Conservation (phyloP, 92 coral and sea anemone genomes). For the Umimayanthus kanabou region DNA sequence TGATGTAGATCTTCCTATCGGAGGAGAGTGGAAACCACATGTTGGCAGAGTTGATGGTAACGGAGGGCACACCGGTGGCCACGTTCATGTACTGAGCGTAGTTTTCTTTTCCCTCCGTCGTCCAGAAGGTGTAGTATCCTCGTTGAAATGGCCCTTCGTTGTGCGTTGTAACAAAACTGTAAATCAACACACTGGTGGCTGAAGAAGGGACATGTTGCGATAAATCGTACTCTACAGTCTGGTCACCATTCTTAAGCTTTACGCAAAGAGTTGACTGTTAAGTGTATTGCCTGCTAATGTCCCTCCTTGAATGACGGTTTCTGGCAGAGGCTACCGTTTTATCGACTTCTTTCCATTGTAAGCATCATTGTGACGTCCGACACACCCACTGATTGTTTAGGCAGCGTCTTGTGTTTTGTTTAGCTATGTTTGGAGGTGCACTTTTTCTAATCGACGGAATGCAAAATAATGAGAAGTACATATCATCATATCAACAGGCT, state of each 20-base stretch:
- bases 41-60: slow-evolving; percentile 1
- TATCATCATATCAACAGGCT: no score
- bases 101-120: neutral
- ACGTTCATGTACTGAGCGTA: neutral
- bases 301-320: no score
- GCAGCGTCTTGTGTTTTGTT: no score
- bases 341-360: no score
- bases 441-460: no score
- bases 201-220: neutral
- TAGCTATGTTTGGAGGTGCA: no score
- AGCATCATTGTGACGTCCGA: no score
- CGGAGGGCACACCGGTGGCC: neutral
- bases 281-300: no score
- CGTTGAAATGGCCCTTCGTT: neutral
- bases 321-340: no score
- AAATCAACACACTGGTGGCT: neutral
- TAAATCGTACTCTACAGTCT: neutral
- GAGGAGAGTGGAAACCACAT: neutral
- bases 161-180: neutral
- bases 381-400: no score
- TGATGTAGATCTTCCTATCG: neutral
- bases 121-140: neutral
- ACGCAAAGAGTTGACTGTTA: no score
- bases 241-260: neutral
- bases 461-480: no score